Conservation (phyloP, 2,797 vertebrate genomes). For the Manis pentadactyla region DNA sequence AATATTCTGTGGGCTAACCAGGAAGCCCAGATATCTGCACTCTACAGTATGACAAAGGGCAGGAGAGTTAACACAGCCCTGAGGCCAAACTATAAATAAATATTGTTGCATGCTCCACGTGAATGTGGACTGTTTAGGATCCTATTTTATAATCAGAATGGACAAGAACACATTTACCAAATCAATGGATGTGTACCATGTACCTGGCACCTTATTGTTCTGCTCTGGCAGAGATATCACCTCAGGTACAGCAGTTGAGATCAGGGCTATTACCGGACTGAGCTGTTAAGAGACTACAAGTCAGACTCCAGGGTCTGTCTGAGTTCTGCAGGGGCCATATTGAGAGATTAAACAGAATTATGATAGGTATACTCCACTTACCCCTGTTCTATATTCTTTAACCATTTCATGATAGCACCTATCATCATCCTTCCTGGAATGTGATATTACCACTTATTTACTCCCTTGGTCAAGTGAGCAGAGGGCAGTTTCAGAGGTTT, state of each 20-base stretch:
- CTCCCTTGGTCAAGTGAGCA: background rate
- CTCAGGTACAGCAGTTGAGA: background rate
- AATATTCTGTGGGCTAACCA: background rate
- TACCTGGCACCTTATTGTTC: background rate
- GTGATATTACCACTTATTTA: background rate
- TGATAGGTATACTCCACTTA: fast-evolving
- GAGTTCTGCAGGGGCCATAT: background rate
- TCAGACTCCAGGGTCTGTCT: background rate
- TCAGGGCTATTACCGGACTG: background rate
- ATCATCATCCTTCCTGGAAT: background rate
- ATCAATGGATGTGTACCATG: background rate
- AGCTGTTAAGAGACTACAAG: background rate
- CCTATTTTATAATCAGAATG: constrained; percentile 4
- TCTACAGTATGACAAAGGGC: background rate
- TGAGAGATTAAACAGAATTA: background rate
- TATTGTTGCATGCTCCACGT: background rate
- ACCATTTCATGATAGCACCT: background rate
- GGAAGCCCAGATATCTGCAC: background rate
- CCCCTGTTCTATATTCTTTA: background rate
- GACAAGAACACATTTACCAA: constrained; percentile 1
- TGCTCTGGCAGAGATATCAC: background rate
- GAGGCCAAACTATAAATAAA: constrained; percentile 8
- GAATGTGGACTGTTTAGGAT: background rate
- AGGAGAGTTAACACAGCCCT: background rate
- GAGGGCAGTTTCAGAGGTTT: background rate